Evolutionary conservation across 2,888 invertebrate genomes (phyloP).

Genomic region (Argynnis bischoffii): DNA sequence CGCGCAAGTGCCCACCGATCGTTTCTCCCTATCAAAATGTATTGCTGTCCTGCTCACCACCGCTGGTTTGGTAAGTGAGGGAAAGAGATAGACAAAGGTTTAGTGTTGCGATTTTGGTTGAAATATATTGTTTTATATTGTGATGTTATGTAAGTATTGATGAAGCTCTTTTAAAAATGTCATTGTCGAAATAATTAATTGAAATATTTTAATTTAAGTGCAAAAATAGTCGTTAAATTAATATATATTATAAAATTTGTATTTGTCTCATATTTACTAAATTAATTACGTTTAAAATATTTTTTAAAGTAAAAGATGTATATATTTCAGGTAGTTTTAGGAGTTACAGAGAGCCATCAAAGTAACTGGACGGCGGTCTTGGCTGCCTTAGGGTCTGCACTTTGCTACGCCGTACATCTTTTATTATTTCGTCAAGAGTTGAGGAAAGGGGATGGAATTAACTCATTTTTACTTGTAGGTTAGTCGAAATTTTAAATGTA

Average conservation of each 20-base stretch:
- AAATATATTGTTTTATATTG: no score
- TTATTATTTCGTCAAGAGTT: slow-evolving; percentile 93
- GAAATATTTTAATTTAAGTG: no score
- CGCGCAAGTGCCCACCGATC: slow-evolving; percentile 91
- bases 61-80: slow-evolving; percentile 87
- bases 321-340: slow-evolving; percentile 85
- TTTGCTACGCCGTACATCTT: slow-evolving; percentile 95
- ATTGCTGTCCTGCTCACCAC: slow-evolving; percentile 90
- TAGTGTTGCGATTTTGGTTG: no score
- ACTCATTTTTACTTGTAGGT: slow-evolving; percentile 98
- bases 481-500: slow-evolving; percentile 48
- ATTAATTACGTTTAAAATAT: not conserved
- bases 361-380: slow-evolving; percentile 87
- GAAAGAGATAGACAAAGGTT: not conserved
- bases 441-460: slow-evolving; percentile 95
- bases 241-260: no score
- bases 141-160: no score
- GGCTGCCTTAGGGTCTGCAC: slow-evolving; percentile 92
- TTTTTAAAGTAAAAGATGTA: not conserved
- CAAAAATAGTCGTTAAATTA: no score
- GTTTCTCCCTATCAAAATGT: slow-evolving; percentile 92
- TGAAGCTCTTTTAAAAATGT: no score
- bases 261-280: not conserved
- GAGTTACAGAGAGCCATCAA: slow-evolving; percentile 87
- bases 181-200: no score